Evolutionary conservation across 2,888 invertebrate genomes (phyloP).

Genomic region (Drosophila paramelanica): DNA sequence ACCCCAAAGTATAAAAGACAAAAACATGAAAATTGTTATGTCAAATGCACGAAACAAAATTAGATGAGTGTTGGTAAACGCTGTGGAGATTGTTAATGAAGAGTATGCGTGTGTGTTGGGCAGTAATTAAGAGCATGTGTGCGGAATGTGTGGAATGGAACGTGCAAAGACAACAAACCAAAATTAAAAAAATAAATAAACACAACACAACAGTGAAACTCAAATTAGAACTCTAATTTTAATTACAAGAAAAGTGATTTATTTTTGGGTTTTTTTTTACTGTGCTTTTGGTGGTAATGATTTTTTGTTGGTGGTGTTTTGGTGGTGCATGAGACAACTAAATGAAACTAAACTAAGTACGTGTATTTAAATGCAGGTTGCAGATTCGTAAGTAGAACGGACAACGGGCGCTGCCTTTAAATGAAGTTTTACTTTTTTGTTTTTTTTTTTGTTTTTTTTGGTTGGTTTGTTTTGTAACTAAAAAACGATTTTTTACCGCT

Average conservation of each 20-base stretch:
- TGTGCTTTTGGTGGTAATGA: slow-evolving; percentile 20
- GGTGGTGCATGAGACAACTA: slow-evolving; percentile 54
- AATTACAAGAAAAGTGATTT: slow-evolving; percentile 15
- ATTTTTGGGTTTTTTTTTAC: background rate
- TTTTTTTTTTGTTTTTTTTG: slow-evolving; percentile 29
- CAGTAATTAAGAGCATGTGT: slow-evolving; percentile 32
- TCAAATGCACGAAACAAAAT: slow-evolving; percentile 22
- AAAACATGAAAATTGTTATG: slow-evolving; percentile 26
- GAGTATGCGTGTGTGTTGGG: slow-evolving; percentile 5
- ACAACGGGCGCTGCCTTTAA: slow-evolving; percentile 58
- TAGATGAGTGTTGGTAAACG: slow-evolving; percentile 11
- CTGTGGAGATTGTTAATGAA: slow-evolving; percentile 30
- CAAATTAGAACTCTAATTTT: slow-evolving; percentile 22
- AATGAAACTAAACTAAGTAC: slow-evolving; percentile 57
- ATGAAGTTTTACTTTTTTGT: slow-evolving; percentile 24
- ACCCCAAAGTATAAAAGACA: slow-evolving; percentile 3
- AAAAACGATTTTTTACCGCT: slow-evolving; percentile 85
- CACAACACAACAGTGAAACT: slow-evolving; percentile 34
- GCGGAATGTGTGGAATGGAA: slow-evolving; percentile 25
- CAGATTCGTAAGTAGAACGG: slow-evolving; percentile 52
- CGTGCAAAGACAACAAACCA: slow-evolving; percentile 44
- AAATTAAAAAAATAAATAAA: background rate
- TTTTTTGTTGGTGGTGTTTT: slow-evolving; percentile 2
- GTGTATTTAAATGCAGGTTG: slow-evolving; percentile 41
- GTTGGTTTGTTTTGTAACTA: slow-evolving; percentile 59